These are phyloP conservation scores for Ctenicera cuprea DNA, from an alignment of 2,888 invertebrate species.

Conservation along the genomic window DNA sequence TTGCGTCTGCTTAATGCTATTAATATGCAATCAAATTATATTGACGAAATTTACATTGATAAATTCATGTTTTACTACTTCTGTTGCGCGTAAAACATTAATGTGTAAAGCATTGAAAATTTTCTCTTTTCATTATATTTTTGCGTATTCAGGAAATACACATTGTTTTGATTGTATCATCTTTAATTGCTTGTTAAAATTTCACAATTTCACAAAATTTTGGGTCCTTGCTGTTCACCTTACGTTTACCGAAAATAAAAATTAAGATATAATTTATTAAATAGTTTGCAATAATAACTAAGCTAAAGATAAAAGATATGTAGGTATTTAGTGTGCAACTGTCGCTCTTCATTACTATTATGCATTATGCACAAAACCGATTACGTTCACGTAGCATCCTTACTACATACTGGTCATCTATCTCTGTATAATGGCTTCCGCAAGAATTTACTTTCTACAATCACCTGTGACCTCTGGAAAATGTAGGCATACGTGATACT, in stretches of 20 bases:
- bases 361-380: neutral
- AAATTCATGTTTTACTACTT: neutral
- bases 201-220: too few relatives aligned
- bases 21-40: neutral
- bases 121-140: neutral
- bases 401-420: constrained; percentile 42
- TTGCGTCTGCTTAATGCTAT: constrained; percentile 51
- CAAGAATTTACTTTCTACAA: constrained; percentile 53
- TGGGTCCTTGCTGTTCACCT: too few relatives aligned
- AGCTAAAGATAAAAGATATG: too few relatives aligned
- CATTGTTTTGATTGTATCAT: neutral
- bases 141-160: neutral
- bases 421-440: constrained; percentile 52
- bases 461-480: constrained; percentile 52
- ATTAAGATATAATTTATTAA: too few relatives aligned
- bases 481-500: neutral
- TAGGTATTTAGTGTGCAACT: neutral
- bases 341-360: neutral
- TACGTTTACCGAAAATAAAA: too few relatives aligned
- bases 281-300: too few relatives aligned
- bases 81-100: neutral
- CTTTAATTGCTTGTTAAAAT: neutral
- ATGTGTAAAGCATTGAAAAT: neutral
- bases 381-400: constrained; percentile 5
- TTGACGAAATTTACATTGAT: constrained; percentile 4